Evolutionary conservation across 1,140 invertebrate species (phyloP).

Genomic region (Ceratoteleas bidentatus): DNA sequence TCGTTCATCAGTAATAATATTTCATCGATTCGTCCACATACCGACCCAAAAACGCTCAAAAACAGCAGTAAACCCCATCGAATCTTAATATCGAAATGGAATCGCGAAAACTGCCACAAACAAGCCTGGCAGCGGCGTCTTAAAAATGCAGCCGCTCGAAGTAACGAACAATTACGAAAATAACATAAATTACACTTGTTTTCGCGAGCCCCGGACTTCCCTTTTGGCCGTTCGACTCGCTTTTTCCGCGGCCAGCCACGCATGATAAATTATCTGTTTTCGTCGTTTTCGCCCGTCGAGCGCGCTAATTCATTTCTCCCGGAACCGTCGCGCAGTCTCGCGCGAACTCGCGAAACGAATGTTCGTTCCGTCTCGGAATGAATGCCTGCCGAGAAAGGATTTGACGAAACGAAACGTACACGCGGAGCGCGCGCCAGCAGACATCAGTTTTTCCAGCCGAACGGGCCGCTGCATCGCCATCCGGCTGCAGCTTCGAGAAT

Average conservation of each 20-base stretch:
- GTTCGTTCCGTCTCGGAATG: constrained; percentile 34
- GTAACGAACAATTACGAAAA: constrained; percentile 51
- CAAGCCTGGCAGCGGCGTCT: constrained; percentile 1
- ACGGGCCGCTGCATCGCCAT: constrained; percentile 30
- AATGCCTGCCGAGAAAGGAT: constrained; percentile 38
- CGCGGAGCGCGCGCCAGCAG: constrained; percentile 20
- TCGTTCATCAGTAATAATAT: too few relatives aligned
- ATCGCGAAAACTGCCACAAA: neutral
- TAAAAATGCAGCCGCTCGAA: constrained; percentile 13
- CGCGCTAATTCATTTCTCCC: constrained; percentile 57
- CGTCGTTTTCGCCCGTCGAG: constrained; percentile 19
- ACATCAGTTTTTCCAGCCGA: constrained; percentile 64
- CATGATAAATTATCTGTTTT: constrained; percentile 63
- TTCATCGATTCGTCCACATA: too few relatives aligned
- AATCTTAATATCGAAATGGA: constrained; percentile 6
- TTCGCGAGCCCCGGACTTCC: constrained; percentile 10
- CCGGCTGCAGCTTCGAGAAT: constrained; percentile 49
- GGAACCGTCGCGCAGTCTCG: constrained; percentile 36
- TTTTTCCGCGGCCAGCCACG: constrained; percentile 50
- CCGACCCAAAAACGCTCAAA: too few relatives aligned
- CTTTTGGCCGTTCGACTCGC: constrained; percentile 43
- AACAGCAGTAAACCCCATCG: too few relatives aligned
- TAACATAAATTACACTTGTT: constrained; percentile 56
- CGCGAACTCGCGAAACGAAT: constrained; percentile 46
- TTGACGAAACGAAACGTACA: constrained; percentile 41